Evolutionary conservation across 2,888 invertebrate genomes (phyloP).

Genomic region (Netelia virgata): DNA sequence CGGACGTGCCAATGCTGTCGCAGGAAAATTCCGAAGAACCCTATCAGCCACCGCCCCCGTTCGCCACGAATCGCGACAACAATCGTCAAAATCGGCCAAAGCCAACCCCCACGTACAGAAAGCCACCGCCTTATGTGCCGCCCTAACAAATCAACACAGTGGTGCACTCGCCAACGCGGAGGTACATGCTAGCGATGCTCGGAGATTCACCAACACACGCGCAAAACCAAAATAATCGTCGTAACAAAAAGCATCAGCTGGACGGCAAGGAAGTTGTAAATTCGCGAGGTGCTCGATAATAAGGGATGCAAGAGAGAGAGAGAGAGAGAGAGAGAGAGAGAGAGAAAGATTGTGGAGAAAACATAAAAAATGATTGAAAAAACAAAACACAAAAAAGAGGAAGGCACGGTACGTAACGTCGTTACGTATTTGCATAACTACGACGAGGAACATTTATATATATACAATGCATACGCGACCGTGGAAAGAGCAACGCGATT

Average conservation of each 20-base stretch:
- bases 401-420: conserved; percentile 33
- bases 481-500: conserved; percentile 55
- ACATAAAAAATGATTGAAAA: not conserved
- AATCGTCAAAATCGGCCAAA: conserved; percentile 92
- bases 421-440: conserved; percentile 36
- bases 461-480: conserved; percentile 9
- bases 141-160: conserved; percentile 89
- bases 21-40: conserved; percentile 88
- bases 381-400: conserved; percentile 21
- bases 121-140: conserved; percentile 98
- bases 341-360: too few species aligned
- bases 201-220: conserved; percentile 81
- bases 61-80: conserved; percentile 90
- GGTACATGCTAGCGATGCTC: conserved; percentile 83
- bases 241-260: conserved; percentile 64
- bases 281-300: conserved; percentile 68
- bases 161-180: conserved; percentile 82
- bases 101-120: conserved; percentile 95
- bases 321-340: conserved; percentile 9
- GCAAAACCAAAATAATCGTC: conserved; percentile 78
- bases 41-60: conserved; percentile 96
- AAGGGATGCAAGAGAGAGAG: conserved; percentile 59
- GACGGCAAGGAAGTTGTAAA: conserved; percentile 63
- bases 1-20: conserved; percentile 84
- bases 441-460: conserved; percentile 52